phyloP scores from a whole-genome alignment of 1,140 invertebrate species.

The Gryon sp. region DNA sequence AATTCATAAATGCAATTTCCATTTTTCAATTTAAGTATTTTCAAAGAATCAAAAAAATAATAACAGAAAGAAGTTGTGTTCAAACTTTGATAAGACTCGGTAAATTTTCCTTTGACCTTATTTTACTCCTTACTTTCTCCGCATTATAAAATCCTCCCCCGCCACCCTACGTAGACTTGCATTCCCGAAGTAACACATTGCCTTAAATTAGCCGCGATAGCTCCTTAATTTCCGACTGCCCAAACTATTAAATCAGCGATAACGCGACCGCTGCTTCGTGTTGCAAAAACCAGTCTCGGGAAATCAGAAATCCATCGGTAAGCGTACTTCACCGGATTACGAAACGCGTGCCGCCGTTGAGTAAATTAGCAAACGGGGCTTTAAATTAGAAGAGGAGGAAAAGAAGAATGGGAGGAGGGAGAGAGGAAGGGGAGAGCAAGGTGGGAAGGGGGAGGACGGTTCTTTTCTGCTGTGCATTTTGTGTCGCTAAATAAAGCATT shows the following conservation, averaged over 20 bases:
- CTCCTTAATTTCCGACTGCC: constrained; percentile 44
- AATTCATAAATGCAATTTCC: no score
- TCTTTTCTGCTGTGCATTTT: neutral
- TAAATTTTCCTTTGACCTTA: no score
- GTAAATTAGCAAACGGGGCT: constrained; percentile 62
- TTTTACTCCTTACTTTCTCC: constrained; percentile 31
- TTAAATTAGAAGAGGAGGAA: constrained; percentile 74
- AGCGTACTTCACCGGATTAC: constrained; percentile 34
- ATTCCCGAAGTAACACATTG: constrained; percentile 31
- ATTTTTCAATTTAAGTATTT: no score
- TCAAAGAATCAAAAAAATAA: no score
- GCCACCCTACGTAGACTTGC: neutral
- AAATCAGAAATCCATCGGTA: neutral
- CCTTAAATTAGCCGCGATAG: constrained; percentile 45
- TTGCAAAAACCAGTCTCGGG: constrained; percentile 21
- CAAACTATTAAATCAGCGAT: constrained; percentile 59
- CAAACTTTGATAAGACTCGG: no score
- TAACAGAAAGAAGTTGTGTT: no score
- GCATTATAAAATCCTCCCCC: constrained; percentile 12
- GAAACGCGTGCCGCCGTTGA: constrained; percentile 64
- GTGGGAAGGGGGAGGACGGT: constrained; percentile 58
- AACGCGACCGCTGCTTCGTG: constrained; percentile 12
- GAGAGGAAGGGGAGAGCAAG: no score
- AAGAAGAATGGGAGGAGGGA: no score
- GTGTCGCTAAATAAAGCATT: constrained; percentile 62